Evolutionary conservation across 2,113 vertebrate species (phyloP).

Genomic region (mouse (Mus musculus)): GRCm39 chr9:51005501-51006000

Average conservation of each 20-base stretch:
- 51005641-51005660: slow-evolving; percentile 57
- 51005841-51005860: slow-evolving; percentile 66
- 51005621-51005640: slow-evolving; percentile 36
- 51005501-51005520: background rate
- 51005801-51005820: slow-evolving; percentile 70
- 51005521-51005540: slow-evolving; percentile 43
- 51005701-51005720: slow-evolving; percentile 78
- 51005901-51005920: slow-evolving; percentile 77
- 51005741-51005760: slow-evolving; percentile 76
- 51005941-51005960: slow-evolving; percentile 77
- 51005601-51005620: background rate
- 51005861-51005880: slow-evolving; percentile 69
- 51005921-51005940: slow-evolving; percentile 71
- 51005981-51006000: slow-evolving; percentile 72
- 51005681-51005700: slow-evolving; percentile 76
- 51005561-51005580: slow-evolving; percentile 36
- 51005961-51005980: slow-evolving; percentile 70
- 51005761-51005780: slow-evolving; percentile 76
- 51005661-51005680: slow-evolving; percentile 78
- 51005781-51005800: slow-evolving; percentile 77
- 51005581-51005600: slow-evolving; percentile 39
- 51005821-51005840: slow-evolving; percentile 66
- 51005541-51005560: slow-evolving; percentile 36
- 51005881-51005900: slow-evolving; percentile 70
- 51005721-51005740: slow-evolving; percentile 76